Base-by-base conservation (phyloP, 2,113 vertebrate species). In the Anas platyrhynchos region DNA sequence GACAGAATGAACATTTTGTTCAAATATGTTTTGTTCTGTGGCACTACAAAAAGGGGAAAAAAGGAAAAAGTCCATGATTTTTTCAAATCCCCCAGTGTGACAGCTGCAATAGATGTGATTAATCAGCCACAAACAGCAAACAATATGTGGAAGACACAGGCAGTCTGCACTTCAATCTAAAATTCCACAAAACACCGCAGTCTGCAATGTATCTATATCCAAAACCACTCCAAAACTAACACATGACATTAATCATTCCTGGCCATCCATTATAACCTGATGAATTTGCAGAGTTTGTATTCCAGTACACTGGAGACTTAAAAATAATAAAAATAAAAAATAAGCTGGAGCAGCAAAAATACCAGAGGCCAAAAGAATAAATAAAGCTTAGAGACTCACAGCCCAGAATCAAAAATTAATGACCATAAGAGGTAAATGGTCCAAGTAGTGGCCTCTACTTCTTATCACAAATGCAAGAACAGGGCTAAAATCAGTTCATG, bases 251-350 rank as follows among this genome's bases (percentile, higher is more conserved):
- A 89, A 95, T 94, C 66, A 85, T 85, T 86, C 92, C n/a, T 89
- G 82, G 88, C 81, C 58, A 86, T 84, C 75, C 75, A 71, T 73
- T 85, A 67, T 25, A 94, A 79, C 46, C 81, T 89, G 83, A 92
- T 94, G 89, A 93, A 91, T 94, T 91, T 96, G 77, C 94, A 92
- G 86, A 93, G 88, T 85, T 96, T 94, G 46, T 96, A 59, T 91
- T 91, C 81, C n/a, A 66, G 68, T 71, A 84, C 86, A 67, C 48
- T 72, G 59, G 67, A 94, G 88, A 71, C 50, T 76, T 61, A 21
- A 66, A 87, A 73, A 93, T 41, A 85, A 94, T 91, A 89, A 89
- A 80, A 94, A 95, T 81, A 26, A 95, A 93, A 95, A 93, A 84
- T 44, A 92, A 69, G 61, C 65, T 90, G 80, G 38, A 93, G 62